These are phyloP conservation scores for Cinclus mexicanus DNA, from an alignment of 2,113 vertebrate species.

Conservation along the genomic window DNA sequence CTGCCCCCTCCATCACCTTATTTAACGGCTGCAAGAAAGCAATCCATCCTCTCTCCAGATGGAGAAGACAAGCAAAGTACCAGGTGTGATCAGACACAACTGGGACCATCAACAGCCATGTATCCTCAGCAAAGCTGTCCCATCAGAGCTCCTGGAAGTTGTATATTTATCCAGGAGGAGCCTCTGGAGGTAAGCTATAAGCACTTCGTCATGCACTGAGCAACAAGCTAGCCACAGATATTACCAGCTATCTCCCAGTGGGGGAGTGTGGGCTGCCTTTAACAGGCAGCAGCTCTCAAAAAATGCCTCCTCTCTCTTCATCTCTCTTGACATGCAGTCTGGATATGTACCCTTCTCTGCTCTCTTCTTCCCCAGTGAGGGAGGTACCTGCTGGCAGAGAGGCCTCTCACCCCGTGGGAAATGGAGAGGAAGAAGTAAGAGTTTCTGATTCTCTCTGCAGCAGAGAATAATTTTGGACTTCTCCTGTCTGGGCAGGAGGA, in stretches of 20 bases:
- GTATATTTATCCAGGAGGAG: conserved; percentile 25
- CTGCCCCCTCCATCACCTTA: background rate
- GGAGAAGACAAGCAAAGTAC: conserved; percentile 28
- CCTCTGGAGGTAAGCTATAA: conserved; percentile 11
- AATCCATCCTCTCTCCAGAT: conserved; percentile 2
- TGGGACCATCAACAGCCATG: background rate
- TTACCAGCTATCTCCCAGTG: background rate
- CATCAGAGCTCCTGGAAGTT: conserved; percentile 37
- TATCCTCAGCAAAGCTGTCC: background rate
- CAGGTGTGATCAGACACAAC: conserved; percentile 37
- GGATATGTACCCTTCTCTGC: background rate
- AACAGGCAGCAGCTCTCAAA: background rate
- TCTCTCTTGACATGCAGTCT: background rate
- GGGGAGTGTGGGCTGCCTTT: background rate
- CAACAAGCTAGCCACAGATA: background rate
- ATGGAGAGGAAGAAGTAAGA: background rate
- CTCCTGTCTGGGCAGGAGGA: background rate
- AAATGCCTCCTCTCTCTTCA: background rate
- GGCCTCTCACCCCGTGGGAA: background rate
- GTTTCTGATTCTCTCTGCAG: background rate
- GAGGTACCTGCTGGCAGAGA: background rate
- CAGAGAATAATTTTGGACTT: background rate
- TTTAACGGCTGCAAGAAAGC: background rate
- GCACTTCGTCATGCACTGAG: conserved; percentile 5
- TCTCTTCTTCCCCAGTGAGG: background rate